Evolutionary conservation across 2,113 vertebrate genomes (phyloP), one percentile per base, ranked within the genome.

Genomic region (Pollimyrus isidori): DNA sequence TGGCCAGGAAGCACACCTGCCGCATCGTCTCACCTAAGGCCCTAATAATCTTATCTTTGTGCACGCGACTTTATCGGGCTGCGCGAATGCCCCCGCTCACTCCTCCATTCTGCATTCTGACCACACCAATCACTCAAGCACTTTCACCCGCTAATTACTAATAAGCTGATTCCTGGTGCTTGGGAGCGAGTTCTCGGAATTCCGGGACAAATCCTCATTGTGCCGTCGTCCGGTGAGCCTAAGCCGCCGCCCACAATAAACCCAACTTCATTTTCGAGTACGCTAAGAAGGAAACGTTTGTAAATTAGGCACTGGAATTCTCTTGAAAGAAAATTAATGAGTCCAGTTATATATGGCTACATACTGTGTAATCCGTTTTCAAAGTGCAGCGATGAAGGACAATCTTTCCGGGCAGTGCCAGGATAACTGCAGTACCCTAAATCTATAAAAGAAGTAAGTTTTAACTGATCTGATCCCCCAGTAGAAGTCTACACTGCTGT

Each of bases 111-210:
- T 46, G 88, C 73, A 17, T 86, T 73, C 85, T 56, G 88, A 86
- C 65, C 69, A 17, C 48, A 46, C 89, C 76, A 86, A 56, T 86
- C 48, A 85, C 23, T 50, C 86, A 86, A 84, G 48, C 15, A 11
- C 85, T 13, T 89, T 69, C 89, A 42, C 50, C 88, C n/a, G 17
- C 10, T 42, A 87, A 88, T 65, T 80, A 42, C 62, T 9, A 76
- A 88, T 89, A 42, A 86, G 87, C 84, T 91, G 13, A 87, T 87
- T 89, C 89, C 30, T 3, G 46, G 48, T 52, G 58, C 58, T 87
- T 42, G 39, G n/a, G n/a, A 84, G 21, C 35, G 13, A 58, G 88
- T 56, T 58, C 73, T 53, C 39, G 52, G 42, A 89, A 65, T 69
- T 73, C 83, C 26, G 35, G 56, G 58, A 86, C 53, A 90, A 86